Base-by-base conservation (phyloP, 2,113 vertebrate genomes). In the Rutilus rutilus region DNA sequence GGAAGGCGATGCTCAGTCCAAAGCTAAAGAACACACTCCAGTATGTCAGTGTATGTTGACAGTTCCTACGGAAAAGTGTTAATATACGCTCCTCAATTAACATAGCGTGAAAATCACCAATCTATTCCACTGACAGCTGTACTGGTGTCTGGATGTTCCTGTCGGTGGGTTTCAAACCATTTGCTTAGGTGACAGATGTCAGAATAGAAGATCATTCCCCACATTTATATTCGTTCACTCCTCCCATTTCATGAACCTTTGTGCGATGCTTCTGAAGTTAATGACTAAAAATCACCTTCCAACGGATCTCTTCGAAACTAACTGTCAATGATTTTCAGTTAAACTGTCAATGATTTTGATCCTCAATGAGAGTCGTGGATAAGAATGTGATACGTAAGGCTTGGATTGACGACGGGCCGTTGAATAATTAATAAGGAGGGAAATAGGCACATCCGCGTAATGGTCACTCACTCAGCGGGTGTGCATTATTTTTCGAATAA, bases 11-110 rank as follows among this genome's bases (percentile, higher is more conserved):
- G 95, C 97, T 98, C 85, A 99, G 96, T 92, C 98, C 98, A 91
- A 98, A 98, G 92, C 97, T 98, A 92, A 98, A 98, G 95, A 99
- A 98, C 86, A 97, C 96, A 90, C 97, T 97, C 97, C 98, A 99
- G 88, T 97, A 98, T 85, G 97, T 99, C 85, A 99, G 92, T 10
- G 98, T 99, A 93, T 97, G 96, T 91, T 98, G 97, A 85, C 96
- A 95, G 93, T 98, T 96, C 88, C 94, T 93, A 90, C 95, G 96
- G 89, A 99, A 97, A 88, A 97, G 93, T 5, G 92, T 94, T 71
- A 96, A 78, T 83, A 97, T 95, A 85, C 95, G 94, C 81, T 96
- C 95, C 85, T 97, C 96, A 92, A 95, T 60, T 84, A 97, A 96
- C 97, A 96, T 97, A 93, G 87, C 91, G 88, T 47, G 33, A 80